Conservation (phyloP, 2,113 vertebrate genomes). For the Motacilla alba region DNA sequence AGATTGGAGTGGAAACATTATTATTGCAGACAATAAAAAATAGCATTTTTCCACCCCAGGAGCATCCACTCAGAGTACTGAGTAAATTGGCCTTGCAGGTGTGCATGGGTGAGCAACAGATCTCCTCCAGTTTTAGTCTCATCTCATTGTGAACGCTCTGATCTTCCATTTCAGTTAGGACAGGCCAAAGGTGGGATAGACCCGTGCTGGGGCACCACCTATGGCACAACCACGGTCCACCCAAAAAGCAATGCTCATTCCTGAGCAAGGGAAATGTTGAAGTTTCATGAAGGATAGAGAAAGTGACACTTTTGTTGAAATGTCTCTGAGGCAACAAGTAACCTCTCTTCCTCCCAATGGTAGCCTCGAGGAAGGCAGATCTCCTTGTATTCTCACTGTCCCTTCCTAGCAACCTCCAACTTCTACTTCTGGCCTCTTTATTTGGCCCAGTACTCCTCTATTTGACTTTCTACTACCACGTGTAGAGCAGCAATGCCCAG, state of each 20-base stretch:
- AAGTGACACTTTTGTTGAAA: background rate
- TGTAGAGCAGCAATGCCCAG: background rate
- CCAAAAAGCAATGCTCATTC: background rate
- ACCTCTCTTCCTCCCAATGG: background rate
- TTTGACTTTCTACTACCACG: background rate
- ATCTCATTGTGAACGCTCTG: accelerated
- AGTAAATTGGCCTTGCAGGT: background rate
- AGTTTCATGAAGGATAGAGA: background rate
- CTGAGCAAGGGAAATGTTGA: background rate
- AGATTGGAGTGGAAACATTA: background rate
- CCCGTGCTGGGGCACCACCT: background rate
- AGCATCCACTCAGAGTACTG: accelerated
- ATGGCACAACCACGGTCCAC: background rate
- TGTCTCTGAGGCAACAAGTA: background rate
- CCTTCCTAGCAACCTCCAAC: background rate
- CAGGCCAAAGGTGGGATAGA: background rate
- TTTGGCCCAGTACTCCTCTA: background rate
- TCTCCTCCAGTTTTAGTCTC: background rate
- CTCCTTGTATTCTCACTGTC: background rate
- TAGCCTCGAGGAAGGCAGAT: background rate
- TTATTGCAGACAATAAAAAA: background rate
- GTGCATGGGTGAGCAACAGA: background rate
- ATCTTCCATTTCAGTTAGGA: background rate
- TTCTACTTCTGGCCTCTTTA: background rate
- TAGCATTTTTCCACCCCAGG: background rate